phyloP scores from a whole-genome alignment of 2,888 invertebrate species.

The Sarcophaga subvicina region DNA sequence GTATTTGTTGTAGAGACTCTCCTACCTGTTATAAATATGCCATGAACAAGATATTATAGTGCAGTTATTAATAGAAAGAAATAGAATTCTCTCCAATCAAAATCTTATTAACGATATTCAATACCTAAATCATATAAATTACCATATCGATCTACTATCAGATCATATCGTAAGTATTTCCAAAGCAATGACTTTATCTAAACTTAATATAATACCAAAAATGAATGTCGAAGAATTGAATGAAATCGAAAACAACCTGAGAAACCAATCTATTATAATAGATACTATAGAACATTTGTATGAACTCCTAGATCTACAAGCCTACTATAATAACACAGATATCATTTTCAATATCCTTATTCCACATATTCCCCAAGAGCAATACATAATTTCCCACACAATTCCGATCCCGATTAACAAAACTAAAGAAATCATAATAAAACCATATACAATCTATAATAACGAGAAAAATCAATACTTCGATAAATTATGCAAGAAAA shows the following conservation, averaged over 20 bases:
- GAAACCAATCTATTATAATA: slow-evolving; percentile 4
- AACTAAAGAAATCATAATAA: too few relatives aligned
- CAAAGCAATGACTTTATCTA: slow-evolving; percentile 52
- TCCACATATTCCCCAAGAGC: neutral
- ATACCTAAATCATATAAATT: slow-evolving; percentile 13
- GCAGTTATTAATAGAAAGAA: slow-evolving; percentile 1
- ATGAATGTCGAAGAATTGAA: slow-evolving; percentile 12
- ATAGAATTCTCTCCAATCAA: slow-evolving; percentile 10
- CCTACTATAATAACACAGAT: neutral
- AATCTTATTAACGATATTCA: slow-evolving; percentile 29
- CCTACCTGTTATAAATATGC: neutral
- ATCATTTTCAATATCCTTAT: neutral
- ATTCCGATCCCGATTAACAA: too few relatives aligned
- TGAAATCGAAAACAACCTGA: slow-evolving; percentile 8
- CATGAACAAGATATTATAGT: slow-evolving; percentile 28
- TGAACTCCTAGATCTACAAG: slow-evolving; percentile 7
- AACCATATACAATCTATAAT: too few relatives aligned
- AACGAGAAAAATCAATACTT: too few relatives aligned
- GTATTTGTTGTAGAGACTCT: too few relatives aligned
- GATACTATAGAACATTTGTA: slow-evolving; percentile 23
- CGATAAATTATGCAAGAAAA: too few relatives aligned
- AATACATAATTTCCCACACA: too few relatives aligned
- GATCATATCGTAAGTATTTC: too few relatives aligned
- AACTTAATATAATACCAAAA: slow-evolving; percentile 40
- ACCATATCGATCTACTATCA: slow-evolving; percentile 1